Base-by-base conservation (phyloP, 2,113 vertebrate species). In the Marmota monax region DNA sequence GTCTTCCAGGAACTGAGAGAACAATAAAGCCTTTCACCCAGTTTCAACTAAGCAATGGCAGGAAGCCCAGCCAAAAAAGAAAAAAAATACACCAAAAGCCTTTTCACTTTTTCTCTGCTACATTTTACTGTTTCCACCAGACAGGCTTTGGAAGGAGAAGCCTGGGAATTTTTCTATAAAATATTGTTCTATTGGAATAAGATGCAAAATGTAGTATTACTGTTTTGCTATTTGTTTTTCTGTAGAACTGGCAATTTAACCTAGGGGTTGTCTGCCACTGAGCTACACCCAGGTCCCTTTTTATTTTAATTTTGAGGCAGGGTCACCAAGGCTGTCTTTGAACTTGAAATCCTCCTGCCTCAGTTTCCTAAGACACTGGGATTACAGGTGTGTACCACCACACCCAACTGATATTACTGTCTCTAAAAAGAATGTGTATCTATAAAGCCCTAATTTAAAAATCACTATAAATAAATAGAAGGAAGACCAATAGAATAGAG, bases 21-120 rank as follows among this genome's bases (percentile, higher is more conserved):
- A 96, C 29, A 96, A 88, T 84, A 94, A 95, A 94, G 69, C 25
- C 37, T 94, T 90, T 95, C 92, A 95, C 22, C 58, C 20, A 82
- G 37, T 84, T 96, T 96, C 45, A 85, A 96, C 56, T 32, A 83
- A 93, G 65, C 37, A 85, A 82, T 61, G 14, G 82, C 20, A 94
- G 87, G 65, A 95, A 91, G 48, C 45, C 69, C 32, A 82, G 77
- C 29, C 29, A 51, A 67, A 56, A 92, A 53, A 34, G 11, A 74
- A 70, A 72, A 48, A 96, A 48, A 12, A 88, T 72, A 95, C 82
- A 78, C 5, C 45, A 51, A 96, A 94, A 86, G 11, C 45, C 48
- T 90, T 92, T 92, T 83, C 4, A 84, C 58, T 87, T 90, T 77
- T 85, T n/a, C 39, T 51, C 39, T 77, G n/a, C 25, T 89, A 88